Conservation (phyloP, 1,140 invertebrate species). For the Antheraea pernyi region DNA sequence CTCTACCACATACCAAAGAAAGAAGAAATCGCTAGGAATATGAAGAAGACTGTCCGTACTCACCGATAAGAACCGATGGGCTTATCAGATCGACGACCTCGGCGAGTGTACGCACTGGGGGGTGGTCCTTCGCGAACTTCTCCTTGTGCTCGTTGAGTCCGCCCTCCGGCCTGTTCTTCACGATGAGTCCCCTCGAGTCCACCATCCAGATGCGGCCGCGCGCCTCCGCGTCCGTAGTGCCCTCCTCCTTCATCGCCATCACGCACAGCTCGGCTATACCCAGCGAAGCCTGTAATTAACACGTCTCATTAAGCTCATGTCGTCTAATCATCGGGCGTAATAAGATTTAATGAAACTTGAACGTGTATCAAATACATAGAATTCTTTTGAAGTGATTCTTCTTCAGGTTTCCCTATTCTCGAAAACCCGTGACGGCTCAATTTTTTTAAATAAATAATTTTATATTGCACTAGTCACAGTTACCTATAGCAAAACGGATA, state of each 20-base stretch:
- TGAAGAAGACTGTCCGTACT: constrained; percentile 28
- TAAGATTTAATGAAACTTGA: too few species aligned
- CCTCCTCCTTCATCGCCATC: constrained; percentile 93
- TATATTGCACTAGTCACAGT: too few species aligned
- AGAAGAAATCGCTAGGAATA: too few species aligned
- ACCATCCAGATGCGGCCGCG: constrained; percentile 87
- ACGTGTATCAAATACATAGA: too few species aligned
- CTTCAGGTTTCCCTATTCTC: too few species aligned
- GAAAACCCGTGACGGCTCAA: too few species aligned
- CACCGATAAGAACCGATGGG: constrained; percentile 93
- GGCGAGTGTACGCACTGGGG: constrained; percentile 84
- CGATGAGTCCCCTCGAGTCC: constrained; percentile 84
- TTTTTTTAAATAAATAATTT: too few species aligned
- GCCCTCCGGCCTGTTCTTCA: constrained; percentile 87
- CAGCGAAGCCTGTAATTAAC: constrained; percentile 84
- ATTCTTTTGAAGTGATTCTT: too few species aligned
- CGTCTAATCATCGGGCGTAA: too few species aligned
- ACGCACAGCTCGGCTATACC: constrained; percentile 94
- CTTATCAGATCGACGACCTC: constrained; percentile 89
- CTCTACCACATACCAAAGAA: too few species aligned
- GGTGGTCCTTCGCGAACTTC: constrained; percentile 86
- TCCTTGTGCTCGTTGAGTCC: constrained; percentile 88
- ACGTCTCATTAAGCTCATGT: too few species aligned
- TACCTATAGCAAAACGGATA: too few species aligned
- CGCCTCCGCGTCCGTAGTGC: constrained; percentile 86